phyloP scores from a whole-genome alignment of 2,113 vertebrate species.

The Mesitornis unicolor region DNA sequence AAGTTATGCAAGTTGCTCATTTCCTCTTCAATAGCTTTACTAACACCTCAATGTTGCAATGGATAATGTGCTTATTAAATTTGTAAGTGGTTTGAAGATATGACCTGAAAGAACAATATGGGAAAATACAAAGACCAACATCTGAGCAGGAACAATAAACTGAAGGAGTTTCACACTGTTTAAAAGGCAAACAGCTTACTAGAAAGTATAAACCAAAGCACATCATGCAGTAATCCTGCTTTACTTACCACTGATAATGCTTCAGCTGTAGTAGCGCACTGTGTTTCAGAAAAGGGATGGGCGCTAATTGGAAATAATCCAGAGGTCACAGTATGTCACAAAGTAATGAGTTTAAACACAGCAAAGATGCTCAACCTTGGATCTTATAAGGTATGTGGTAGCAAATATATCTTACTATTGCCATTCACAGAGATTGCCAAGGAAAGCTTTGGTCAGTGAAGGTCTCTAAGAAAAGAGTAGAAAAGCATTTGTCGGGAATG shows the following conservation, averaged over 20 bases:
- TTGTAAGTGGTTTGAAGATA: not conserved
- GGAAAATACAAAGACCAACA: not conserved
- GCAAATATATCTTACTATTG: not conserved
- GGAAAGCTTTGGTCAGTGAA: not conserved
- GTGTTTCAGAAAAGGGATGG: not conserved
- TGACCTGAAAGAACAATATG: not conserved
- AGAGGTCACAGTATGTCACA: not conserved
- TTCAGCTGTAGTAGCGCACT: not conserved
- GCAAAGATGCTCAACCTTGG: not conserved
- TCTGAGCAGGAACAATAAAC: no score
- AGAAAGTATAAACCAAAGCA: not conserved
- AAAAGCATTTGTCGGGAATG: not conserved
- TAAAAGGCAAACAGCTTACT: not conserved
- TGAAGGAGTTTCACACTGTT: not conserved
- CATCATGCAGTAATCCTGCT: not conserved
- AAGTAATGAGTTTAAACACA: not conserved
- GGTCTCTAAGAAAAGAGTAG: not conserved
- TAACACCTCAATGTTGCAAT: not conserved
- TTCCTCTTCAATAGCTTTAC: not conserved
- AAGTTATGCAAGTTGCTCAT: not conserved
- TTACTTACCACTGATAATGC: not conserved
- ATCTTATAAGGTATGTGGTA: not conserved
- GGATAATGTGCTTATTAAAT: fast-evolving
- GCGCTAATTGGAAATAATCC: not conserved
- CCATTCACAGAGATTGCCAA: not conserved